phyloP scores from a whole-genome alignment of 2,888 invertebrate genomes.

The Pollenia griseotomentosa region DNA sequence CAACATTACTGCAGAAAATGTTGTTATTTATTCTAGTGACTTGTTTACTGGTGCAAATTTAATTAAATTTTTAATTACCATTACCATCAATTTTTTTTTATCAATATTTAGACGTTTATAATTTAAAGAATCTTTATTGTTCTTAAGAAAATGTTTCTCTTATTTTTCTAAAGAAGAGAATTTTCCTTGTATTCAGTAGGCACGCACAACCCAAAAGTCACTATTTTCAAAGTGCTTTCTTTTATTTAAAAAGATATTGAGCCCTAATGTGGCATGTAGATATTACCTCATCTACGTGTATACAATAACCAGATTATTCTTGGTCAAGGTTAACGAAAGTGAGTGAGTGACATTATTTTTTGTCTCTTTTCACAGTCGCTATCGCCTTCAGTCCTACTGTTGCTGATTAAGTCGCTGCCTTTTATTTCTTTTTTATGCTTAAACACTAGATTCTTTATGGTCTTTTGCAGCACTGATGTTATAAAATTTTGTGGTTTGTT shows the following conservation, averaged over 20 bases:
- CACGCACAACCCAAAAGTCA: too few relatives aligned
- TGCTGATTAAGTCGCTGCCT: background rate
- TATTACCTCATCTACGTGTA: background rate
- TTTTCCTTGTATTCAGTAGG: too few relatives aligned
- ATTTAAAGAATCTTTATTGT: too few relatives aligned
- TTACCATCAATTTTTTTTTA: too few relatives aligned
- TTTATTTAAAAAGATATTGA: background rate
- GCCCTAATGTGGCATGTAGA: slow-evolving; percentile 4
- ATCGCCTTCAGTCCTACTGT: background rate
- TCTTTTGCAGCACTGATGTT: slow-evolving; percentile 57
- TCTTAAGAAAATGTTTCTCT: too few relatives aligned
- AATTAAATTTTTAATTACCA: too few relatives aligned
- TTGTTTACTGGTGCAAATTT: too few relatives aligned
- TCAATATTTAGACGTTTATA: too few relatives aligned
- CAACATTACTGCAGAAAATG: too few relatives aligned
- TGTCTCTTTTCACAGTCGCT: background rate
- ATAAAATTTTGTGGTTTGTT: slow-evolving; percentile 47
- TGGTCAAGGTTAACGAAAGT: slow-evolving; percentile 70
- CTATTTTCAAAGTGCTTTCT: background rate
- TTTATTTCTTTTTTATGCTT: slow-evolving; percentile 36
- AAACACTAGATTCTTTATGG: slow-evolving; percentile 59
- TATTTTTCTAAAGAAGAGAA: too few relatives aligned
- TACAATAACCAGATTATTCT: slow-evolving; percentile 48
- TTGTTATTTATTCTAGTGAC: too few relatives aligned
- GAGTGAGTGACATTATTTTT: slow-evolving; percentile 53